Conservation (phyloP, 2,113 vertebrate genomes). For the Embiotoca jacksoni region DNA sequence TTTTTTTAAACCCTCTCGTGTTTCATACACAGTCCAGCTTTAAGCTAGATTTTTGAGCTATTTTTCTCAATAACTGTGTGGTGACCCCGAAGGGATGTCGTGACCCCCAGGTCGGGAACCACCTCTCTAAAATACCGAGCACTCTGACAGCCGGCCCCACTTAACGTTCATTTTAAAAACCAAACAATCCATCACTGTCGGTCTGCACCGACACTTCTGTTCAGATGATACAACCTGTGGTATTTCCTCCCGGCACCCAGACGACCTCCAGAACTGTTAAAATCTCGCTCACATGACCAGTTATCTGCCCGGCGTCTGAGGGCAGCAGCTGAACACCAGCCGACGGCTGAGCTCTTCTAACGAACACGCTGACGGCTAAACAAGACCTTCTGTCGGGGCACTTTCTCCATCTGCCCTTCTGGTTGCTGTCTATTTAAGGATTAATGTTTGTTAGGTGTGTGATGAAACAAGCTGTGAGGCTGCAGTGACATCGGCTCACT, state of each 20-base stretch:
- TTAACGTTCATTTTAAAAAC: constrained; percentile 45
- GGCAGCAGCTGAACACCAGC: background rate
- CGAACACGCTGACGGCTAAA: background rate
- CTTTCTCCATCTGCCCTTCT: background rate
- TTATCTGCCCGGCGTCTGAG: background rate
- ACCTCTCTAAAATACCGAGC: constrained; percentile 19
- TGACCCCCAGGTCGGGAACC: too few species aligned
- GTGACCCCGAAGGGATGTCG: too few species aligned
- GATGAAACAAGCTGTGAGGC: constrained; percentile 2
- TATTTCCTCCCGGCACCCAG: constrained; percentile 29
- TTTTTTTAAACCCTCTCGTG: too few species aligned
- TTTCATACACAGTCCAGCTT: too few species aligned
- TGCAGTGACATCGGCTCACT: constrained; percentile 7
- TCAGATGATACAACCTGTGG: constrained; percentile 29
- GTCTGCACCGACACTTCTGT: constrained; percentile 1
- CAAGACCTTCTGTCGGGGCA: background rate
- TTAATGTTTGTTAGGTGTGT: background rate
- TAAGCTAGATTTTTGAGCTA: too few species aligned
- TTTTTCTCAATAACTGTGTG: too few species aligned
- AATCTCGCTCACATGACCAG: background rate
- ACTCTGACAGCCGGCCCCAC: constrained; percentile 27
- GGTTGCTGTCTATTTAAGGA: background rate
- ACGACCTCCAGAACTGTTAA: constrained; percentile 14
- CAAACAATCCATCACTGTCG: constrained; percentile 68
- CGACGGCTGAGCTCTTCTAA: background rate